phyloP scores from a whole-genome alignment of 2,113 vertebrate species.

The Semnornis frantzii region DNA sequence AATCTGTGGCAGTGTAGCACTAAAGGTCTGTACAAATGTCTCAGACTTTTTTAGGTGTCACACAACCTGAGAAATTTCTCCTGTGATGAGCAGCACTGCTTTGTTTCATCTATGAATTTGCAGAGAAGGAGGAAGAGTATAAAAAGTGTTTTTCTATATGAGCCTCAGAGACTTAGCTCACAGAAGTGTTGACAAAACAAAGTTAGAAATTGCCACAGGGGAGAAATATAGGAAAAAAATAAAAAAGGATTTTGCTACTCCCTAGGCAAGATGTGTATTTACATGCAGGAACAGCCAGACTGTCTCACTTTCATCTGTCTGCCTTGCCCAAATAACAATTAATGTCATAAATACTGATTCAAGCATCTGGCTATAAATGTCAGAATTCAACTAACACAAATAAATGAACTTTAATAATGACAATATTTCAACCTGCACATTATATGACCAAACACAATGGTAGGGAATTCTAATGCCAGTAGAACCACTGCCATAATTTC shows the following conservation, averaged over 20 bases:
- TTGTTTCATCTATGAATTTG: neutral
- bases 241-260: neutral
- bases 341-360: conserved; percentile 27
- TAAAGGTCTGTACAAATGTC: neutral
- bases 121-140: neutral
- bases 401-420: conserved; percentile 8
- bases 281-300: neutral
- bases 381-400: conserved; percentile 18
- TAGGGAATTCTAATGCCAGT: neutral
- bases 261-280: conserved; percentile 14
- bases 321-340: conserved; percentile 3
- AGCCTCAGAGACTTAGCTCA: neutral
- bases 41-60: neutral
- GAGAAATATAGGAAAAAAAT: neutral
- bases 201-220: neutral
- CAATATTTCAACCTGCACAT: neutral
- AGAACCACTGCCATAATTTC: neutral
- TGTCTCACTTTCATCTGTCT: conserved; percentile 18
- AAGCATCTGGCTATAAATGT: conserved; percentile 26
- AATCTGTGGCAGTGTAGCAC: neutral
- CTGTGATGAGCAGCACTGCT: neutral
- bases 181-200: neutral
- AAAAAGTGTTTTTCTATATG: neutral
- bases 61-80: neutral
- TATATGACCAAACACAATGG: neutral